Conservation (phyloP, 2,797 vertebrate genomes). For the Sebastes elongatus region DNA sequence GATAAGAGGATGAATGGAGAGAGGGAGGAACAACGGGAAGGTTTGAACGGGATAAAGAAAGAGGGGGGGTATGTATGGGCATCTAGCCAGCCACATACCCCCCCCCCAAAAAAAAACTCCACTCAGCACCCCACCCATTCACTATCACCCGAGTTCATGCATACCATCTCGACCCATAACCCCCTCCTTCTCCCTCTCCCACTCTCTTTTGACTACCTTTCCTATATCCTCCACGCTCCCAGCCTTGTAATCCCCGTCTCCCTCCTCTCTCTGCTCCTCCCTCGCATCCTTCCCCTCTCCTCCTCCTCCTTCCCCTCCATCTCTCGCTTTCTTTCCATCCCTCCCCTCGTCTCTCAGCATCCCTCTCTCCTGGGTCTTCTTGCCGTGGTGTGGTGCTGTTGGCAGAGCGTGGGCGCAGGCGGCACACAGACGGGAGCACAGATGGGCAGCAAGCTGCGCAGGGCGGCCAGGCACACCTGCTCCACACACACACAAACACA, state of each 20-base stretch:
- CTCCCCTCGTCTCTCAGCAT: constrained; percentile 72
- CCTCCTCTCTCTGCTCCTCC: constrained; percentile 33
- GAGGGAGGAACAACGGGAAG: constrained; percentile 22
- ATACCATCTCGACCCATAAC: constrained; percentile 41
- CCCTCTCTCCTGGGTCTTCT: constrained; percentile 80
- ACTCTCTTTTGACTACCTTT: constrained; percentile 31
- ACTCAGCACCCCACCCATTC: constrained; percentile 18
- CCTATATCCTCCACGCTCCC: constrained; percentile 32
- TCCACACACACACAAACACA: constrained; percentile 66
- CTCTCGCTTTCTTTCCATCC: constrained; percentile 52
- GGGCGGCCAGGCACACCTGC: constrained; percentile 82
- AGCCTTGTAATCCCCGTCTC: constrained; percentile 53
- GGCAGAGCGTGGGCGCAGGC: constrained; percentile 84
- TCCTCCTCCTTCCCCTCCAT: constrained; percentile 22
- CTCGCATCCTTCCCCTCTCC: constrained; percentile 29
- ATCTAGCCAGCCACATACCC: constrained; percentile 54
- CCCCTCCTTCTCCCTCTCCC: constrained; percentile 12
- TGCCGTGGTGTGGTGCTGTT: constrained; percentile 76
- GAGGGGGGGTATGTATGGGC: constrained; percentile 46
- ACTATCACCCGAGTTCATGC: constrained; percentile 50
- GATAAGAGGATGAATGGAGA: constrained; percentile 63
- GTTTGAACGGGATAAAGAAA: constrained; percentile 41
- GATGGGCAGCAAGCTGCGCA: constrained; percentile 85
- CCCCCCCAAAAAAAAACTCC: constrained; percentile 16
- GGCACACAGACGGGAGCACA: constrained; percentile 85